Base-by-base conservation (phyloP, 2,888 invertebrate genomes). In the Trissolcus japonicus region DNA sequence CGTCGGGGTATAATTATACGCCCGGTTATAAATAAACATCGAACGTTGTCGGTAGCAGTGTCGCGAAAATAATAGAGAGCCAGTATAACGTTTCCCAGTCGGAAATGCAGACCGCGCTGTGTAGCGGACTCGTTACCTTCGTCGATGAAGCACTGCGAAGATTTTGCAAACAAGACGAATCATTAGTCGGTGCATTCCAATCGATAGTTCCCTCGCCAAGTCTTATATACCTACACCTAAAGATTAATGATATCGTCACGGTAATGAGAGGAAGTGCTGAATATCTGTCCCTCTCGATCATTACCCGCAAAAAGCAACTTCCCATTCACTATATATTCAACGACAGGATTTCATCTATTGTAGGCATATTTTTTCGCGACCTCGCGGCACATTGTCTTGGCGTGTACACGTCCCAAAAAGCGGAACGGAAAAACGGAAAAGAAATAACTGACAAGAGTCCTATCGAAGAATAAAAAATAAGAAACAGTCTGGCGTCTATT, bases 211-310 rank as follows among this genome's bases (percentile, higher is more conserved):
- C 74, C 74, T 57, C 74, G 74, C 68, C 57, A 17, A 63, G 63
- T 25, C 57, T 68, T 63, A 65, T 76, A 71, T 76, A 71, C 71
- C 71, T 63, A 35, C 76, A 56, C 51, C 71, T 66, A 71, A 67
- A 76, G 76, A 76, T 71, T 76, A 76, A 76, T 76, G 76, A 76
- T 76, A 76, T 71, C 76, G 71, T 69, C 71, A 71, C 66, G 54
- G 66, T 76, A 76, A 76, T 76, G 76, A 76, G 76, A 71, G 62
- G 76, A 76, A 76, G 71, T 68, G 61, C 61, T 41, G 65, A 65
- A 66, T 66, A 56, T 76, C 76, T 76, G 65, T 69, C 65, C 65
- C 69, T 53, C 41, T 66, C 60, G 69, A 76, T 76, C 63, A 60
- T 75, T 75, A 65, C 68, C 60, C 56, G 61, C 65, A 56, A 76